phyloP scores from a whole-genome alignment of 30 jellyfish, hydroid and myxozoan genomes.

The Sanderia malayensis region DNA sequence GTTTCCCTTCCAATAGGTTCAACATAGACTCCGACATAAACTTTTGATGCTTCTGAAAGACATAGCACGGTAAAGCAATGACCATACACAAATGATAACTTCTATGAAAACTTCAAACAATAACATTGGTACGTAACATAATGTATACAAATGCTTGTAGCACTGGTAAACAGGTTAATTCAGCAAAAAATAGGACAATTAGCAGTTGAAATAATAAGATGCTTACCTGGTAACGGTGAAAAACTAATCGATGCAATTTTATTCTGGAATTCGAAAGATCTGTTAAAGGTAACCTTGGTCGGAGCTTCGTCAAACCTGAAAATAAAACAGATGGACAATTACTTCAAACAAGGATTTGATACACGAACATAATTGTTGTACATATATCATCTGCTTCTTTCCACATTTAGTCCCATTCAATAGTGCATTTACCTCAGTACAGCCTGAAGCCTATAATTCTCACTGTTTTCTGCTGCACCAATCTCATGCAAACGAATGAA shows the following conservation, averaged over 20 bases:
- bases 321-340: not conserved
- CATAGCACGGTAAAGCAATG: not conserved
- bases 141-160: too few relatives aligned
- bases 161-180: too few relatives aligned
- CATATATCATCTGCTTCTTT: too few relatives aligned
- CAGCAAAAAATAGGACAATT: too few relatives aligned
- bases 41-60: not conserved
- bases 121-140: too few relatives aligned
- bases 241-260: constrained; percentile 16
- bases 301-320: constrained; percentile 39
- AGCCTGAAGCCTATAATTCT: constrained; percentile 16
- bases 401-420: too few relatives aligned
- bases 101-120: too few relatives aligned
- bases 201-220: too few relatives aligned
- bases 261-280: constrained; percentile 9
- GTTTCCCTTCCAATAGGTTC: not conserved
- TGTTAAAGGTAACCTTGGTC: constrained; percentile 22
- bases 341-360: too few relatives aligned
- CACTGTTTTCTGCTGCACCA: constrained; percentile 11
- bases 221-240: constrained; percentile 23
- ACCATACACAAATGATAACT: too few relatives aligned
- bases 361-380: too few relatives aligned
- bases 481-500: constrained; percentile 21
- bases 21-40: not conserved
- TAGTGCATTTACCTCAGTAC: constrained; percentile 19